These are phyloP conservation scores for Ganaspis sp. DNA, from an alignment of 1,140 invertebrate species.

Conservation along the genomic window DNA sequence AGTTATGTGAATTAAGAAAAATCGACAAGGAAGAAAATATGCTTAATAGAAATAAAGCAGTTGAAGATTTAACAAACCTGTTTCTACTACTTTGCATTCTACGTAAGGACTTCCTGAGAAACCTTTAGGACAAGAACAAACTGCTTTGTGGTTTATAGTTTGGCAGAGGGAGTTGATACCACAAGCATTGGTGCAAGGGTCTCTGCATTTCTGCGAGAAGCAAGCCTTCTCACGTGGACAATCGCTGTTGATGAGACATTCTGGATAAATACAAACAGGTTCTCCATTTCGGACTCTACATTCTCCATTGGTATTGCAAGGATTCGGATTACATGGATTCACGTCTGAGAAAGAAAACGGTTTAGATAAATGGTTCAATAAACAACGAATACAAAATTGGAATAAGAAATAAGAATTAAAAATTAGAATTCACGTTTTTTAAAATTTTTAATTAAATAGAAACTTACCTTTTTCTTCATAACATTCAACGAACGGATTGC, in stretches of 20 bases:
- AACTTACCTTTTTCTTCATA: conserved; percentile 72
- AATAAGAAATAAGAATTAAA: no score
- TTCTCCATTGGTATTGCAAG: conserved; percentile 87
- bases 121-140: conserved; percentile 87
- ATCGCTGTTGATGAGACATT: conserved; percentile 90
- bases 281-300: conserved; percentile 83
- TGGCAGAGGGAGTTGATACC: conserved; percentile 91
- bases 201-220: conserved; percentile 86
- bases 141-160: conserved; percentile 86
- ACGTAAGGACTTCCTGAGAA: conserved; percentile 88
- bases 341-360: conserved; percentile 59
- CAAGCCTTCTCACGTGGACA: conserved; percentile 89
- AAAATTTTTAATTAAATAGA: neutral
- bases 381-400: no score
- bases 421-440: no score
- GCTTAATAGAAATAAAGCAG: conserved; percentile 16
- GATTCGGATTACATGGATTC: conserved; percentile 88
- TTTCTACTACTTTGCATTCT: conserved; percentile 78
- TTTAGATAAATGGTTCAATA: no score
- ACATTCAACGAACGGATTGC: conserved; percentile 87
- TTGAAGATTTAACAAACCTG: conserved; percentile 53
- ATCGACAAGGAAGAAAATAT: no score
- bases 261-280: conserved; percentile 88
- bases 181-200: conserved; percentile 88
- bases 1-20: no score